phyloP scores from a whole-genome alignment of 2,113 vertebrate species.

The Amazona vittata region DNA sequence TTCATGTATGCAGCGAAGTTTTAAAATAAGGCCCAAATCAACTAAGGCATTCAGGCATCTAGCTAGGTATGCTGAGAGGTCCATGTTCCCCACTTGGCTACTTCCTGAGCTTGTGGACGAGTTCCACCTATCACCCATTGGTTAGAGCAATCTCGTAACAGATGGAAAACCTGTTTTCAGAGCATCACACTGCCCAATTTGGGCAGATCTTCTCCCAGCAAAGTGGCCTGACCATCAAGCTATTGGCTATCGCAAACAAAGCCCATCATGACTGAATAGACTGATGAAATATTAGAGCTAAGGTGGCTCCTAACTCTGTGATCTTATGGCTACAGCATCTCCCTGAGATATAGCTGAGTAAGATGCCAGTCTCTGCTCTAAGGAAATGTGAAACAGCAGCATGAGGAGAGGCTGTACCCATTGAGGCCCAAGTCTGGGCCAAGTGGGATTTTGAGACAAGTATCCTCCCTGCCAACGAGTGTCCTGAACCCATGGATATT shows the following conservation, averaged over 20 bases:
- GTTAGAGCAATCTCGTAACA: background rate
- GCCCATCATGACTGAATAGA: background rate
- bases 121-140: background rate
- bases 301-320: background rate
- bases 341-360: background rate
- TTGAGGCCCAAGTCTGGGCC: background rate
- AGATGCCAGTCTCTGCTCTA: background rate
- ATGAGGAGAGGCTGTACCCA: background rate
- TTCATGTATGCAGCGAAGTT: background rate
- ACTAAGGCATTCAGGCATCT: background rate
- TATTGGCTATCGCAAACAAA: background rate
- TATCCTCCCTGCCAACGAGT: accelerated
- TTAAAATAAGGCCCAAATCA: background rate
- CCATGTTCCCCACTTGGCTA: background rate
- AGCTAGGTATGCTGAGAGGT: background rate
- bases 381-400: background rate
- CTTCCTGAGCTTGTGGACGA: conserved; percentile 36
- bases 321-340: background rate
- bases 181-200: background rate
- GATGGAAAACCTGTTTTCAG: conserved; percentile 24
- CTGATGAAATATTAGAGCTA: background rate
- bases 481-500: background rate
- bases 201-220: background rate
- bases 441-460: background rate
- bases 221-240: background rate